A percentile compares a stretch with the other conserved stretches of the same genome.
phyloP scores from a whole-genome alignment of 2,888 invertebrate genomes.

The Sminthurinus aureus region DNA sequence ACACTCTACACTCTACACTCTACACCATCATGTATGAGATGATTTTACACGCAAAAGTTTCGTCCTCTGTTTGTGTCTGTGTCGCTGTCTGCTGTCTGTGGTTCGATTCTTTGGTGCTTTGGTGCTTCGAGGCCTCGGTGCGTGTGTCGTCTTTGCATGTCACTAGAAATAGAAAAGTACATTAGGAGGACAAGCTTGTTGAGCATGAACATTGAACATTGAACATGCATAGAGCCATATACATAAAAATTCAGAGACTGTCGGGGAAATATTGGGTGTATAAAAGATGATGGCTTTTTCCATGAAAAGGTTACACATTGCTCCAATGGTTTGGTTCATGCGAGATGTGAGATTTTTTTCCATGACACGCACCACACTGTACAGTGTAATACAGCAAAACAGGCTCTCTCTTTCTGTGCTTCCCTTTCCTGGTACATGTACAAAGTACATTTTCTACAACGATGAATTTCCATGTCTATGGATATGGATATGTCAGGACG shows the following conservation, averaged over 20 bases:
- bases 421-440: too few species aligned
- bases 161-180: constrained; percentile 22
- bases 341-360: background rate
- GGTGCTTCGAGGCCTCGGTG: too few species aligned
- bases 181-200: constrained; percentile 18
- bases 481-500: too few species aligned
- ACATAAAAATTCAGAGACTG: background rate
- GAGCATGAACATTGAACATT: background rate
- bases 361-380: background rate
- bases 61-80: background rate
- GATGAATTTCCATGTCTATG: too few species aligned
- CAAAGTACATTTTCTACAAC: too few species aligned
- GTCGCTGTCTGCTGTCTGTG: background rate
- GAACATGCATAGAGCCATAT: background rate
- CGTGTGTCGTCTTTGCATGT: constrained; percentile 1
- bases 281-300: constrained; percentile 28
- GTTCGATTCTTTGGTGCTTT: background rate
- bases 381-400: too few species aligned
- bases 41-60: background rate
- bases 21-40: background rate
- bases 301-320: constrained; percentile 25
- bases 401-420: too few species aligned
- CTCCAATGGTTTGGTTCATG: background rate
- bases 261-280: constrained; percentile 3
- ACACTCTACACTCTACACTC: too few species aligned